A percentile compares a stretch with the other conserved stretches of the same genome.
phyloP scores from a whole-genome alignment of 1,140 invertebrate genomes.

The Cydia strobilella region DNA sequence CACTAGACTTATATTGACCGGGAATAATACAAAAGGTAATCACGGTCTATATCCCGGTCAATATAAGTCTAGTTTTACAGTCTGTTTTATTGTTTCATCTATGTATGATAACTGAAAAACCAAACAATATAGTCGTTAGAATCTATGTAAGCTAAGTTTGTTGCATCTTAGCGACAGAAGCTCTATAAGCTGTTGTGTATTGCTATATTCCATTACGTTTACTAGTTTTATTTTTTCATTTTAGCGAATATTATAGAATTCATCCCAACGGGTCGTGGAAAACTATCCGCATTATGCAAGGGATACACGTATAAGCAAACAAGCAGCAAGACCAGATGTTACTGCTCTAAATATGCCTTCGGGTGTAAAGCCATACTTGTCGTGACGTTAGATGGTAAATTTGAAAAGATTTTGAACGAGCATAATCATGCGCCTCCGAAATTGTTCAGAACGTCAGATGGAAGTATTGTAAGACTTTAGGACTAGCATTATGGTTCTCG shows the following conservation, averaged over 20 bases:
- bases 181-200: no score
- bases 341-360: not conserved
- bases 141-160: no score
- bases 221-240: not conserved
- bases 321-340: not conserved
- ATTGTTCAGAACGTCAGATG: not conserved
- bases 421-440: conserved; percentile 11
- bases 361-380: conserved; percentile 13
- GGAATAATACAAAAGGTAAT: no score
- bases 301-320: not conserved
- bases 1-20: no score
- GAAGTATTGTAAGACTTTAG: not conserved
- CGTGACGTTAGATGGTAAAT: not conserved
- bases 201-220: no score
- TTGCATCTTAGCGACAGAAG: no score
- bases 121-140: no score
- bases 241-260: conserved; percentile 10
- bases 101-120: no score
- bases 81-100: no score
- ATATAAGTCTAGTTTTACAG: no score
- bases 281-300: not conserved
- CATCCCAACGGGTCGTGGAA: not conserved
- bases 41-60: no score
- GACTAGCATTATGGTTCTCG: no score
- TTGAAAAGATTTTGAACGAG: not conserved